Conservation (phyloP, 1,140 invertebrate species). For the Diabrotica virgifera region DNA sequence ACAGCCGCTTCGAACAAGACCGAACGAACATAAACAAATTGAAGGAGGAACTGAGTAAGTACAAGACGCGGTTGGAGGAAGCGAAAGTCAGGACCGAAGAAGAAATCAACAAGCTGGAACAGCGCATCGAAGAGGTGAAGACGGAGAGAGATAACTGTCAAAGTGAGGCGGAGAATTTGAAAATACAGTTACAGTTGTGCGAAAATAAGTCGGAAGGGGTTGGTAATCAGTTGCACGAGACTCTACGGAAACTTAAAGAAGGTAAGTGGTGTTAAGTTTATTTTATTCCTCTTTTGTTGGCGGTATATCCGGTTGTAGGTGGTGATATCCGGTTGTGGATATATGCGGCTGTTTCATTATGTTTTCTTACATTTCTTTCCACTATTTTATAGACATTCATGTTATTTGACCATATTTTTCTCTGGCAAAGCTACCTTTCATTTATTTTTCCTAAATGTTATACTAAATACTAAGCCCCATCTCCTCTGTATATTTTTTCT, state of each 20-base stretch:
- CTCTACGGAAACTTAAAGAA: constrained; percentile 73
- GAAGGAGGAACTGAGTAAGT: constrained; percentile 68
- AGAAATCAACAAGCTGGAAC: constrained; percentile 65
- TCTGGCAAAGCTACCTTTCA: no score
- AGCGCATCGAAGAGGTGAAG: constrained; percentile 65
- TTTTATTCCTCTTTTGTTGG: no score
- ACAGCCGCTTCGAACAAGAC: constrained; percentile 68
- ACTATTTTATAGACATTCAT: no score
- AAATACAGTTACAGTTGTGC: constrained; percentile 70
- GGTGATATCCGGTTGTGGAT: constrained; percentile 36
- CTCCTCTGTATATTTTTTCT: no score
- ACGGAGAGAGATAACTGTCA: constrained; percentile 67
- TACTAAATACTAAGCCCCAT: no score
- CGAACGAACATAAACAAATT: constrained; percentile 65
- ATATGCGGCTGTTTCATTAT: no score
- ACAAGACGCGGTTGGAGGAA: constrained; percentile 66
- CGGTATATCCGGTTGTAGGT: constrained; percentile 25
- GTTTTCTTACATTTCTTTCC: no score
- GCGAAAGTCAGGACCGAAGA: constrained; percentile 66
- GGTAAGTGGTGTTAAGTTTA: constrained; percentile 47
- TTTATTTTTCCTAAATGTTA: no score
- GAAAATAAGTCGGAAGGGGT: constrained; percentile 75
- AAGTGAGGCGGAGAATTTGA: constrained; percentile 70
- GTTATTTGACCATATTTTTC: no score
- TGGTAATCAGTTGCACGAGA: constrained; percentile 72